Evolutionary conservation across 2,797 vertebrate species (phyloP).

Genomic region (Oceanodroma leucorhoa): DNA sequence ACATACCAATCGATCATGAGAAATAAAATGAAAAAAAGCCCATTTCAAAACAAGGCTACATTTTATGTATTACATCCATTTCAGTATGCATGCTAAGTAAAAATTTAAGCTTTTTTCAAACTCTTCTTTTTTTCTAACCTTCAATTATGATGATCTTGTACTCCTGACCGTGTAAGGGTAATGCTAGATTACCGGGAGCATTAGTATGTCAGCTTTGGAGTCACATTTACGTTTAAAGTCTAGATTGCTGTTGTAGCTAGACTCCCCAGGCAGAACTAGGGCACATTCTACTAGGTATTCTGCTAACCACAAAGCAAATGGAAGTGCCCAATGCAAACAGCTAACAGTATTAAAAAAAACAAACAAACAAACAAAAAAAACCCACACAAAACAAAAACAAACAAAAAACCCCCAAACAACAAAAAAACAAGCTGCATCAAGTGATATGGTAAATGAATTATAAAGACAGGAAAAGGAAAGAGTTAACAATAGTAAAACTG

Average conservation of each 20-base stretch:
- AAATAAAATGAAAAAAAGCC: slow-evolving; percentile 24
- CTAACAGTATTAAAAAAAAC: background rate
- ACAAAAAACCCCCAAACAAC: background rate
- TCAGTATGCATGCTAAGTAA: background rate
- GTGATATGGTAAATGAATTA: background rate
- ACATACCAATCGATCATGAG: slow-evolving; percentile 19
- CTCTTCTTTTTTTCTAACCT: background rate
- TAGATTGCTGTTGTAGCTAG: background rate
- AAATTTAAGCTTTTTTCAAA: background rate
- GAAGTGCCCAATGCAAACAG: background rate
- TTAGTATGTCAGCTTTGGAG: background rate
- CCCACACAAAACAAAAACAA: no score
- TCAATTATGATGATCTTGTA: background rate
- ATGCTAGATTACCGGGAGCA: background rate
- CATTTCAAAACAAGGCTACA: slow-evolving; percentile 20
- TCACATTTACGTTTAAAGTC: background rate
- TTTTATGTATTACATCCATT: background rate
- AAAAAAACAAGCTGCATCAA: background rate
- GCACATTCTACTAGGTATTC: background rate
- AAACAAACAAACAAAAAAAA: no score
- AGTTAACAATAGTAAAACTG: slow-evolving; percentile 25
- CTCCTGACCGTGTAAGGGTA: background rate
- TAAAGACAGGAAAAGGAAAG: slow-evolving; percentile 12
- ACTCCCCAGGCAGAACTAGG: background rate
- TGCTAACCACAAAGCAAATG: background rate